Base-by-base conservation (phyloP, 53 echinoderm and acorn worm genomes). In the Pentamera pediparva region DNA sequence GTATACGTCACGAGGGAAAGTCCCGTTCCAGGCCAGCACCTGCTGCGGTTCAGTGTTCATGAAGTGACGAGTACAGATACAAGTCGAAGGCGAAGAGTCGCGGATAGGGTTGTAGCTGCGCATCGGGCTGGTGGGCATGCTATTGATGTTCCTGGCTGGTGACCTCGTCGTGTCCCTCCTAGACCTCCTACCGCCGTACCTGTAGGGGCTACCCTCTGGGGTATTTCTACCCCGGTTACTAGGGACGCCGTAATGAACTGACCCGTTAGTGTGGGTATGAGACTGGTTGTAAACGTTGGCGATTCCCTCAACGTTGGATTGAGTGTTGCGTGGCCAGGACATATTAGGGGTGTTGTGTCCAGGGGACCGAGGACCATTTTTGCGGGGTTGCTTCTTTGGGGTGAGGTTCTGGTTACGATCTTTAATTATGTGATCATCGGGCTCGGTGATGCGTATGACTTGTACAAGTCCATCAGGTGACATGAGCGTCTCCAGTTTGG, bases 1-100 rank as follows among this genome's bases (percentile, higher is more conserved):
- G 84, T 87, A 94, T n/a, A 94, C 90, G 40, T 94, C 94, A 17
- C 94, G 81, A 0, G 94, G 94, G 73, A 87, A 89, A 24, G 90
- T 87, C n/a, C 94, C 94, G 70, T 94, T 94, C 94, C 94, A 94
- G 31, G 94, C 94, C 15, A 94, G 78, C 18, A 94, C 79, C 24
- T 87, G 90, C 30, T 94, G 89, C 57, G 77, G 84, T 60, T 94
- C 94, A 8, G 87, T 74, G 18, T 36, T 62, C 49, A 79, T 78
- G 37, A 84, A 74, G 39, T 81, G 85, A 8, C 92, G 77, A 45
- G 47, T 72, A 49, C 85, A 81, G 41, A 76, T 75, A 71, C 92
- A 92, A 19, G 78, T 81, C 36, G 81, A 87, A 1, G 87, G 82
- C 10, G 92, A 87, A 7, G 85, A 87, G 37, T 92, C 92, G 25